Base-by-base conservation (phyloP, 2,888 invertebrate species). In the Drosophila tanythrix region DNA sequence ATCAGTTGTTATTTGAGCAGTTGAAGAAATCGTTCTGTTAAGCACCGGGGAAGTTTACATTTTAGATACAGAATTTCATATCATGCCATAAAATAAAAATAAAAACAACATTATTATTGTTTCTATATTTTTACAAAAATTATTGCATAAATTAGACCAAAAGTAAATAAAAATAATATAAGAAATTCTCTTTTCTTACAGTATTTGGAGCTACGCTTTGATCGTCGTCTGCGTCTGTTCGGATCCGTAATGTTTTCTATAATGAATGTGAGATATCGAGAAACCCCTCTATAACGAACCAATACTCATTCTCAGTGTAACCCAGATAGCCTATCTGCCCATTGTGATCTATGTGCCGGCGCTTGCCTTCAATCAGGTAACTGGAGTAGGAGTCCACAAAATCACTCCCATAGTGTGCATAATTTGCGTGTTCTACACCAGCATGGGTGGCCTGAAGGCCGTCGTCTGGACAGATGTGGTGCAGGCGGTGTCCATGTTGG, bases 341-440 rank as follows among this genome's bases (percentile, higher is more conserved):
- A 96, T 97, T 70, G 96, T 96, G 4, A 96, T 97, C 82, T 96
- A 96, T 89, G 96, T 96, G 38, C 96, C 96, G 40, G 96, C 96
- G 1, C 92, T 96, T 81, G 96, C 96, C 38, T 96, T 96, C 91
- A 96, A 96, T 93, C 96, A 96, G 95, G 98, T 98, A 29, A 98
- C 97, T 66, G 97, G 97, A 48, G 95, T 97, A 4, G 95, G 96
- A 78, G 95, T 97, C 13, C 97, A 97, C 92, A 94, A 96, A 33
- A 96, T 97, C 13, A 97, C 97, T 1, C 96, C 97, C 3, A 95
- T 97, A 46, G 96, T 97, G 13, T 97, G 97, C 89, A 91, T 96
- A 46, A 96, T 98, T 64, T 98, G 97, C 93, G 97, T 97, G 69
- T 97, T 98, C 92, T 98, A 98, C 90, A 98, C 97, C 1, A 96